These are phyloP conservation scores for Agrotis exclamationis DNA, from an alignment of 2,888 invertebrate genomes.

Conservation along the genomic window DNA sequence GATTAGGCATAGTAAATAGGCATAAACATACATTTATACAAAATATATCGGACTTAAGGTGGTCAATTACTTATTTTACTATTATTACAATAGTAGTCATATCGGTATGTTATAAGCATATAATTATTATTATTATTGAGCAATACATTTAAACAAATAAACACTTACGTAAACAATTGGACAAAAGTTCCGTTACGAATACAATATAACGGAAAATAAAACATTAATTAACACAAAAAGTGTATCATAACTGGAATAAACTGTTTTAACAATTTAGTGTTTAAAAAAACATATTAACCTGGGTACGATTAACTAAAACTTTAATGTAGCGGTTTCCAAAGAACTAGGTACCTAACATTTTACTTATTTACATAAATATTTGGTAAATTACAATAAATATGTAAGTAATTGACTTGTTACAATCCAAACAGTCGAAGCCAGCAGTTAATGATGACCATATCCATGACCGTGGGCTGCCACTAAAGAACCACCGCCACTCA, in stretches of 20 bases:
- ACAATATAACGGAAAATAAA: background rate
- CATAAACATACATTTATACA: background rate
- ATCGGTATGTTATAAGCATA: no score
- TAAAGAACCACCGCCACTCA: conserved; percentile 38
- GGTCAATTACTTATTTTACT: conserved; percentile 8
- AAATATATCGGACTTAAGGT: background rate
- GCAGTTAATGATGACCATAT: conserved; percentile 68
- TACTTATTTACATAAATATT: conserved; percentile 33
- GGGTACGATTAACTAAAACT: background rate
- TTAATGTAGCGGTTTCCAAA: no score
- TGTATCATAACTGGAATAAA: no score
- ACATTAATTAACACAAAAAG: background rate
- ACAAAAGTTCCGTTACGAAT: background rate
- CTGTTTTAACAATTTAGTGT: no score
- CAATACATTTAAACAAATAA: background rate
- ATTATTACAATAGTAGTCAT: background rate
- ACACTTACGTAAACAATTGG: background rate
- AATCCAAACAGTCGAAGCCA: conserved; percentile 23
- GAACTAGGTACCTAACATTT: background rate
- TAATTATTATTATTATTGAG: background rate
- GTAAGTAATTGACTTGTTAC: conserved; percentile 5
- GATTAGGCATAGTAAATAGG: background rate
- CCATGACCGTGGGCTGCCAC: conserved; percentile 69
- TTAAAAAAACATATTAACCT: background rate
- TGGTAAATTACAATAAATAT: conserved; percentile 44